Evolutionary conservation across 2,113 vertebrate species (phyloP).

Genomic region (Cochlearius cochlearius): DNA sequence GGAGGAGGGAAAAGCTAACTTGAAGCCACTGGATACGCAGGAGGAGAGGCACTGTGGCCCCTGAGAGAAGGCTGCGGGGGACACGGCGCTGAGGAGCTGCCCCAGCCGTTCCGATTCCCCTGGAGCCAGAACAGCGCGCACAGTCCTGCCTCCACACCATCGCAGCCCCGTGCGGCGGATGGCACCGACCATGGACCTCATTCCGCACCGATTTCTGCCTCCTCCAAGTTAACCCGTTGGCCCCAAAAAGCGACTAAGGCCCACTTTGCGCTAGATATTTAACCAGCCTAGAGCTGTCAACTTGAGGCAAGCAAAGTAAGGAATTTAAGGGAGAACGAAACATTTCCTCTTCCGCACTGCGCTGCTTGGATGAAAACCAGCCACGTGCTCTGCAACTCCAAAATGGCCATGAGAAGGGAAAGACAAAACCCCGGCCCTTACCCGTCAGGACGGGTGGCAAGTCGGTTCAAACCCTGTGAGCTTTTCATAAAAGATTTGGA

Average conservation of each 20-base stretch:
- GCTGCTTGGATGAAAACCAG: neutral
- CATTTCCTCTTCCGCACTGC: neutral
- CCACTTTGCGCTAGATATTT: too few relatives aligned
- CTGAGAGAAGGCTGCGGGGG: neutral
- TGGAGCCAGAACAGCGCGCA: neutral
- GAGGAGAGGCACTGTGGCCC: neutral
- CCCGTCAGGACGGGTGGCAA: neutral
- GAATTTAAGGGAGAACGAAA: neutral
- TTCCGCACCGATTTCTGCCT: neutral
- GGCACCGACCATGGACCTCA: neutral
- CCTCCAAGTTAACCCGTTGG: neutral
- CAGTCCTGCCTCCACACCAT: neutral
- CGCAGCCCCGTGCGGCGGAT: fast-evolving
- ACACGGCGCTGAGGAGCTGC: neutral
- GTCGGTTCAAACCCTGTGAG: neutral
- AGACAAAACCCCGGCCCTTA: neutral
- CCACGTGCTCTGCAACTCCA: neutral
- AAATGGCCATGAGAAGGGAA: fast-evolving
- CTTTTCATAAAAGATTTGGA: neutral
- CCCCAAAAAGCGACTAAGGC: neutral
- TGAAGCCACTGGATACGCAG: neutral
- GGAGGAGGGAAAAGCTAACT: neutral
- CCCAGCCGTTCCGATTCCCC: neutral
- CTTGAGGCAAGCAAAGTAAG: neutral
- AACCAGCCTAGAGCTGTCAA: neutral